Conservation (phyloP, 1,140 invertebrate genomes). For the Solenopsis fugax region DNA sequence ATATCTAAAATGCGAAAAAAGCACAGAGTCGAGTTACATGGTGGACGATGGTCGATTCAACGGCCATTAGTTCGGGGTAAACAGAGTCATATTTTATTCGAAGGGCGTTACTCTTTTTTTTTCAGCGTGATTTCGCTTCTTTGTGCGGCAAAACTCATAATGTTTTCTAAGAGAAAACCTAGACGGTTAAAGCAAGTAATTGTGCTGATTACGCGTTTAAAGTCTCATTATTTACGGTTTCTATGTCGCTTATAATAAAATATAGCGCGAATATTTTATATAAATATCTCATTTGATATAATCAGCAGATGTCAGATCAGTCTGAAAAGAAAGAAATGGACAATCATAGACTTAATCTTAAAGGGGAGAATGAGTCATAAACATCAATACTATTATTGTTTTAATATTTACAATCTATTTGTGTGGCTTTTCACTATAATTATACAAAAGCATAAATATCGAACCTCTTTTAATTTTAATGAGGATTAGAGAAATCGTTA, state of each 20-base stretch:
- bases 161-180: slow-evolving; percentile 55
- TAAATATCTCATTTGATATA: background rate
- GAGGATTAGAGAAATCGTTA: background rate
- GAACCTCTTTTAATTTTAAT: background rate
- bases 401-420: background rate
- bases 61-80: slow-evolving; percentile 86
- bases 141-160: slow-evolving; percentile 74
- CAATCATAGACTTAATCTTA: too few species aligned
- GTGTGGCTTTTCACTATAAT: background rate
- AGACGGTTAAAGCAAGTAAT: slow-evolving; percentile 25
- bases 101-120: slow-evolving; percentile 84
- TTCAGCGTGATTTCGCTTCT: slow-evolving; percentile 82
- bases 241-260: background rate
- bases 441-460: background rate
- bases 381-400: too few species aligned
- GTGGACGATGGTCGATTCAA: slow-evolving; percentile 84
- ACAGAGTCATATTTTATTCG: slow-evolving; percentile 86
- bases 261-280: background rate
- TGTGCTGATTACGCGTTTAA: slow-evolving; percentile 53
- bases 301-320: background rate
- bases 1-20: slow-evolving; percentile 66
- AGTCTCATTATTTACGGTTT: slow-evolving; percentile 34
- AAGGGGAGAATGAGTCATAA: too few species aligned
- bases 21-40: slow-evolving; percentile 73
- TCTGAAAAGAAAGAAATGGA: background rate